These are phyloP conservation scores for Drosophila neotestacea DNA, from an alignment of 2,888 invertebrate species.

Conservation along the genomic window DNA sequence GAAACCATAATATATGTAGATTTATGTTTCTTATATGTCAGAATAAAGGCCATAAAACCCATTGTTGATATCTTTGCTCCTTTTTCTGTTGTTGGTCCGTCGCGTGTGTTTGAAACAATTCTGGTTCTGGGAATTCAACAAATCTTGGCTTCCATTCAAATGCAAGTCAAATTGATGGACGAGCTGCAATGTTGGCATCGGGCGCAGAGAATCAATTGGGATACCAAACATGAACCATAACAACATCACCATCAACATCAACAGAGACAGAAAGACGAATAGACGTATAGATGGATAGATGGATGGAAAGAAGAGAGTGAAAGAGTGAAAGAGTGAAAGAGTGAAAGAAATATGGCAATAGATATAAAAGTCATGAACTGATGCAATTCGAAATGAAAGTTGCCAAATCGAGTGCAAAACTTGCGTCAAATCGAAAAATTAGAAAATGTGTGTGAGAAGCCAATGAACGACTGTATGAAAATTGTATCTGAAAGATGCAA, in stretches of 20 bases:
- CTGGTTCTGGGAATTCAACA: slow-evolving; percentile 26
- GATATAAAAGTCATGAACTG: slow-evolving; percentile 46
- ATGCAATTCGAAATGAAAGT: slow-evolving; percentile 64
- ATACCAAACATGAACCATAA: slow-evolving; percentile 10
- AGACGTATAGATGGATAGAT: not conserved
- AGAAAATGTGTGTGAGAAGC: slow-evolving; percentile 56
- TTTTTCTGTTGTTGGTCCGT: not conserved
- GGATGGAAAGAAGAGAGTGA: not conserved
- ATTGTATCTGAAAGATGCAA: slow-evolving; percentile 24
- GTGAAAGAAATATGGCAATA: slow-evolving; percentile 12
- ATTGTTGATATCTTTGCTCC: not conserved
- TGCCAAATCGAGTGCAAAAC: slow-evolving; percentile 68
- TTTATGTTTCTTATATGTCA: slow-evolving; percentile 11
- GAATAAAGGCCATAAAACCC: slow-evolving; percentile 11
- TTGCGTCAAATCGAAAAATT: slow-evolving; percentile 70
- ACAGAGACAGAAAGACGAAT: not conserved
- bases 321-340: not conserved
- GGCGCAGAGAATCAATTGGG: slow-evolving; percentile 49
- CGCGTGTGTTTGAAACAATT: slow-evolving; percentile 9
- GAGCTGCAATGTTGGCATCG: slow-evolving; percentile 50
- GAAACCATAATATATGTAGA: not conserved
- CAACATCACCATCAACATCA: not conserved
- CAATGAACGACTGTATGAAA: slow-evolving; percentile 30
- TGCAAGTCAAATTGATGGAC: slow-evolving; percentile 50
- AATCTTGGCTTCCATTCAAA: slow-evolving; percentile 54